A percentile compares a stretch with the other conserved stretches of the same genome.
Evolutionary conservation across 2,113 vertebrate genomes (phyloP).

Genomic region (Artemisiospiza belli): DNA sequence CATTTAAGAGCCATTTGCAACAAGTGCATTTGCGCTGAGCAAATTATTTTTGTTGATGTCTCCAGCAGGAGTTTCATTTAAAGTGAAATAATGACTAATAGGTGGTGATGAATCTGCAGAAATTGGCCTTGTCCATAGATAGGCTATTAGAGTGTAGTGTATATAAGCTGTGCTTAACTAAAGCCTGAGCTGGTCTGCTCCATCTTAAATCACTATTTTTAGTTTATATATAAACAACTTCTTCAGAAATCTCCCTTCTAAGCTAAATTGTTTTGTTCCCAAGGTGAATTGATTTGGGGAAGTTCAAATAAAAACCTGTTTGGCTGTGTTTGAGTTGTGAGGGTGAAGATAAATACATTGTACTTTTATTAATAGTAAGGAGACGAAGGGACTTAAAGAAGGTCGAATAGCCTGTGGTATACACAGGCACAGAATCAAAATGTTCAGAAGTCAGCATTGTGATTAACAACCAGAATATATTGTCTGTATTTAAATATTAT

Average conservation of each 20-base stretch:
- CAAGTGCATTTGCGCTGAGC: not conserved
- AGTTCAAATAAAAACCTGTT: constrained; percentile 43
- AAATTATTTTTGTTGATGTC: constrained; percentile 3
- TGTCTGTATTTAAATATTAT: not conserved
- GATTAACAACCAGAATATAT: not conserved
- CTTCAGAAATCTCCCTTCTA: not conserved
- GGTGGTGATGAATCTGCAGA: not conserved
- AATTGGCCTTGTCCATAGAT: not conserved
- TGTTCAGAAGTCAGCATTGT: not conserved
- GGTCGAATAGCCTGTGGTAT: not conserved
- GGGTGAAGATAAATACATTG: constrained; percentile 36
- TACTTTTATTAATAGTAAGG: not conserved
- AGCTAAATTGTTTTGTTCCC: constrained; percentile 4
- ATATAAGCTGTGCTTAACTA: not conserved
- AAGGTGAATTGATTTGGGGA: constrained; percentile 39
- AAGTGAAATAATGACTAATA: constrained; percentile 32
- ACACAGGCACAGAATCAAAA: not conserved
- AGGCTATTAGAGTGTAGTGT: not conserved
- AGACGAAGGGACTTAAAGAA: not conserved
- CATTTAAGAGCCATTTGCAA: constrained; percentile 15
- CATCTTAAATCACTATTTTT: not conserved
- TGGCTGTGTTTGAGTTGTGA: constrained; percentile 5
- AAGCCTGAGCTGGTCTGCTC: not conserved
- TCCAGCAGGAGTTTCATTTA: constrained; percentile 14
- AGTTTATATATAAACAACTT: constrained; percentile 2